These are phyloP conservation scores for Sceloporus tristichus DNA, from an alignment of 2,113 vertebrate species.

Conservation along the genomic window DNA sequence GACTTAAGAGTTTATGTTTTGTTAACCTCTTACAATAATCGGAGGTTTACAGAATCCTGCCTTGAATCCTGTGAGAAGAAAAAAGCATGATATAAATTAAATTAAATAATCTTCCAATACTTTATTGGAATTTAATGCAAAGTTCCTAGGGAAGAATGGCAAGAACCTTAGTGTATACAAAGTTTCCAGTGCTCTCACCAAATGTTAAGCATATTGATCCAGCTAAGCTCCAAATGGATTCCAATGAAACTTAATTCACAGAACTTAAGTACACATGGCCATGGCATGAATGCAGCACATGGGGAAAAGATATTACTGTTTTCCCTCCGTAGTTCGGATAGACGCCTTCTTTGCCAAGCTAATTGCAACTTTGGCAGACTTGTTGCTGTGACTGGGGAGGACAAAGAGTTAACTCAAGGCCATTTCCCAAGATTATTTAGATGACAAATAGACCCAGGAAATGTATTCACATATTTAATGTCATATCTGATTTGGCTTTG, in stretches of 20 bases:
- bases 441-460: background rate
- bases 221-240: background rate
- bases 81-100: too few species aligned
- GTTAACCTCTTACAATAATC: background rate
- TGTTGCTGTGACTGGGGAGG: background rate
- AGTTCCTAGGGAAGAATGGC: background rate
- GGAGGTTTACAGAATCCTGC: too few species aligned
- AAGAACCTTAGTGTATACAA: background rate
- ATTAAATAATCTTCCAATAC: background rate
- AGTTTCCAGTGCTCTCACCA: background rate
- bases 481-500: too few species aligned
- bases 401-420: background rate
- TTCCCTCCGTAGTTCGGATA: background rate
- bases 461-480: background rate
- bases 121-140: background rate
- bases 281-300: background rate
- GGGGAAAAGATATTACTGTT: background rate
- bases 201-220: background rate
- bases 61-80: too few species aligned
- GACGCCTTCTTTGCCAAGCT: background rate
- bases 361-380: background rate
- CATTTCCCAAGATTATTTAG: background rate
- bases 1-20: background rate
- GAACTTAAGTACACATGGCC: too few species aligned
- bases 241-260: background rate